These are phyloP conservation scores for Ridgeia piscesae DNA, from an alignment of 1,140 invertebrate species.

Conservation along the genomic window DNA sequence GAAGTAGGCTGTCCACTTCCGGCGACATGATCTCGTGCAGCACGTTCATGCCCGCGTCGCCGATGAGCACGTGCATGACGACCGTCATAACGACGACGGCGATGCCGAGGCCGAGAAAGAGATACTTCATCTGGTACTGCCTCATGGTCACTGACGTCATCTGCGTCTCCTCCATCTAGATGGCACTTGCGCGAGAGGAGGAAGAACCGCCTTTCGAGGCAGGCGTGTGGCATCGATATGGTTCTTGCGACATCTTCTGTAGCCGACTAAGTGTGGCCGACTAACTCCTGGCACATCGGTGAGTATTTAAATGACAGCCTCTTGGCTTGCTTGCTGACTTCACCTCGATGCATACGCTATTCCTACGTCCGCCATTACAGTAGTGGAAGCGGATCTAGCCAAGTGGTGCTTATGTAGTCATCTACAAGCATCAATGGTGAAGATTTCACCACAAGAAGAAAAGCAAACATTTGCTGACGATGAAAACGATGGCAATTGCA, in stretches of 20 bases:
- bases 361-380: no score
- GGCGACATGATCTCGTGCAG: constrained; percentile 3
- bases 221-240: neutral
- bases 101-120: neutral
- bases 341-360: no score
- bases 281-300: neutral
- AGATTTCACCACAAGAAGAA: no score
- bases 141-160: neutral
- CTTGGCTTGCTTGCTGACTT: no score
- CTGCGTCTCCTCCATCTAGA: neutral
- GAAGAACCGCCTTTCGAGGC: neutral
- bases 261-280: no score
- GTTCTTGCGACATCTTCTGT: neutral
- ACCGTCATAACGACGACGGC: constrained; percentile 11
- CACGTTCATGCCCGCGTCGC: neutral
- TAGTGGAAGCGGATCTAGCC: no score
- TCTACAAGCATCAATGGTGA: no score
- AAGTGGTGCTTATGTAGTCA: no score
- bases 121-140: neutral
- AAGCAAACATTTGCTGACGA: no score
- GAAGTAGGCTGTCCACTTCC: neutral
- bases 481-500: no score
- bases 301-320: no score
- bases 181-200: neutral
- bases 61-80: neutral